These are phyloP conservation scores for Rhagonycha fulva DNA, from an alignment of 2,888 invertebrate species.

Conservation along the genomic window DNA sequence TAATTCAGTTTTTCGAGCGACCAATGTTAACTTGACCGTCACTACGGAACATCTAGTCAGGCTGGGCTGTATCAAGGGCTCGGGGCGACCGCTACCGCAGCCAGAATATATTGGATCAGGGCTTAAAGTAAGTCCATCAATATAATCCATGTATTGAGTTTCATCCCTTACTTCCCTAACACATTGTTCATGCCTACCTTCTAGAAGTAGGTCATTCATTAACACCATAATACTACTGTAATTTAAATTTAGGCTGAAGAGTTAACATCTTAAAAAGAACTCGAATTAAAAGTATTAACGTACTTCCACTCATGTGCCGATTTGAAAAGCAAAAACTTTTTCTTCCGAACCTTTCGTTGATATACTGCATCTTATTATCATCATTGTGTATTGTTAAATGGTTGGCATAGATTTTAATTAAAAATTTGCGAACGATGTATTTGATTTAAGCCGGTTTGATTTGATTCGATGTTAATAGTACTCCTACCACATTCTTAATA, in stretches of 20 bases:
- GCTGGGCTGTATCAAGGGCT: conserved; percentile 52
- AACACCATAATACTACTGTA: not conserved
- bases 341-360: not conserved
- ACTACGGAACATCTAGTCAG: conserved; percentile 51
- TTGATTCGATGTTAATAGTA: not conserved
- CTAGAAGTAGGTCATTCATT: conserved; percentile 33
- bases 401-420: not conserved
- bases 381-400: not conserved
- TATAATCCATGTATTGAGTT: not conserved
- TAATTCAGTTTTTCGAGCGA: conserved; percentile 47
- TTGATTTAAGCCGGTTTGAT: not conserved
- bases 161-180: conserved; percentile 9
- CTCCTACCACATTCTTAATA: conserved; percentile 38
- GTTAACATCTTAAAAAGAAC: not conserved
- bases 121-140: conserved; percentile 51
- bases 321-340: not conserved
- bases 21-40: conserved; percentile 56
- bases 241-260: not conserved
- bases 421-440: not conserved
- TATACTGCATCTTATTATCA: not conserved
- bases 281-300: not conserved
- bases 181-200: conserved; percentile 22
- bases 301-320: not conserved
- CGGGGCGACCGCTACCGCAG: conserved; percentile 55
- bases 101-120: conserved; percentile 55